Base-by-base conservation (phyloP, 1,140 invertebrate genomes). In the Idris sp. region DNA sequence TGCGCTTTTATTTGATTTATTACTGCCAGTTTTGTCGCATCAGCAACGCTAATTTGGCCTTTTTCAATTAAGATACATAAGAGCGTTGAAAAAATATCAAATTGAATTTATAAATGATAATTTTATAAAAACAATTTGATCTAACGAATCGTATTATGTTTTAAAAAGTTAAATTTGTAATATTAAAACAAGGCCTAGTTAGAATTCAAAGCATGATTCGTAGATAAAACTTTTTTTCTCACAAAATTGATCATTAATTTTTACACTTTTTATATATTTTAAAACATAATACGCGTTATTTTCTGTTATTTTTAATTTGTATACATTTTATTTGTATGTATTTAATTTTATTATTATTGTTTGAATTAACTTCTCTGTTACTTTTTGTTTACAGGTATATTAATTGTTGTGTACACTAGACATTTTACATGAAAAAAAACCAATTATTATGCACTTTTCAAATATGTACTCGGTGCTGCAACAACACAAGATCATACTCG, bases 1-100 rank as follows among this genome's bases (percentile, higher is more conserved):
- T 80, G n/a, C 56, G 79, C 82, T 82, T 81, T 26, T 71, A 69
- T 71, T 76, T 58, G 53, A 68, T 62, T n/a, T n/a, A 68, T 75
- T 78, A 74, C 77, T 80, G 31, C 59, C 36, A 75, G 51, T 78
- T 79, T 82, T 78, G 64, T 84, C 81, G 80, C 83, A 83, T 83
- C 83, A 80, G 80, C 81, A 84, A 80, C 77, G 80, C 80, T 83
- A 84, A 82, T 83, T 84, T 79, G 78, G 76, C 80, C 79, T 81
- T n/a, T n/a, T n/a, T n/a, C n/a, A n/a, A n/a, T n/a, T n/a, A n/a
- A n/a, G n/a, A n/a, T n/a, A n/a, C n/a, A n/a, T n/a, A n/a, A n/a
- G n/a, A n/a, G n/a, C n/a, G n/a, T n/a, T n/a, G n/a, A n/a, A n/a
- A n/a, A n/a, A n/a, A n/a, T n/a, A n/a, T n/a, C n/a, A n/a, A n/a